These are phyloP conservation scores for Cairina moschata DNA, from an alignment of 2,113 vertebrate genomes.

Conservation along the genomic window DNA sequence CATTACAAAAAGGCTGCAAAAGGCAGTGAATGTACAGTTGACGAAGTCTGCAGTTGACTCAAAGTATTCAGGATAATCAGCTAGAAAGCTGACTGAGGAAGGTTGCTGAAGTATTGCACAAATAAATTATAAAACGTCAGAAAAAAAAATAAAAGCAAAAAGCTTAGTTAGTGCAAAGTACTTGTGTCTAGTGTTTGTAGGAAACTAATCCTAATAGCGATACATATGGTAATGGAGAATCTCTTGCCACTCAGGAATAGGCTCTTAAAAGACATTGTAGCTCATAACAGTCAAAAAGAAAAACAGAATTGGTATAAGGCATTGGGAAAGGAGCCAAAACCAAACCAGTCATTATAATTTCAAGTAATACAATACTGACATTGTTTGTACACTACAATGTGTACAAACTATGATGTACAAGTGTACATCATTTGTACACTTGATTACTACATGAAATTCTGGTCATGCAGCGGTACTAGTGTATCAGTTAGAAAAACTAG, in stretches of 20 bases:
- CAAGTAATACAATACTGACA: neutral
- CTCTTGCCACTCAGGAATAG: neutral
- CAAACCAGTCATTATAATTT: neutral
- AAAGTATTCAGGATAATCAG: neutral
- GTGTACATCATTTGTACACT: neutral
- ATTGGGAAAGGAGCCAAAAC: neutral
- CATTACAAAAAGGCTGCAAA: neutral
- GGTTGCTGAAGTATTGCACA: neutral
- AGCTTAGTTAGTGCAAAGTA: accelerated
- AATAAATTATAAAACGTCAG: neutral
- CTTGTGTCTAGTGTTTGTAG: too few relatives aligned
- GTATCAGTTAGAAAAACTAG: neutral
- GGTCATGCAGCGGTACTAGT: neutral
- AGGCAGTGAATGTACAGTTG: accelerated
- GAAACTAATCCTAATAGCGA: neutral
- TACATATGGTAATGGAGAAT: neutral
- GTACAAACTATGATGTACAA: too few relatives aligned
- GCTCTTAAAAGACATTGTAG: neutral
- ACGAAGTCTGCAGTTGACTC: neutral
- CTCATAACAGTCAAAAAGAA: neutral
- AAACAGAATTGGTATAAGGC: neutral
- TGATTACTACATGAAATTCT: neutral
- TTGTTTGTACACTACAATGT: neutral
- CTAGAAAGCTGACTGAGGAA: neutral
- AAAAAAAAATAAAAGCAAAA: neutral